phyloP scores from a whole-genome alignment of 2,113 vertebrate genomes.

The Brachypodius melanocephalos region DNA sequence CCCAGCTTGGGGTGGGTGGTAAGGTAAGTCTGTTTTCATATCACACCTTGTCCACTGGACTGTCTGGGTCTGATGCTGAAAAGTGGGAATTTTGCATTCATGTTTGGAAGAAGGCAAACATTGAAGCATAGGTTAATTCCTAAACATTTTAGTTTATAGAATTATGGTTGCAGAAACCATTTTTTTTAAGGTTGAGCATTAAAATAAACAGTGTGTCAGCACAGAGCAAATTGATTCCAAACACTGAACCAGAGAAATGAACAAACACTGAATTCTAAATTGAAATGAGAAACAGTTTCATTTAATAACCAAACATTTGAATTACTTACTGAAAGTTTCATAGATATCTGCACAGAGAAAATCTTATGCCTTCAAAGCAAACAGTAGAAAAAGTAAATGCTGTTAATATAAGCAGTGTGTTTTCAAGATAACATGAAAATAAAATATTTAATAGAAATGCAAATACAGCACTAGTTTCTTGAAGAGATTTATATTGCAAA shows the following conservation, averaged over 20 bases:
- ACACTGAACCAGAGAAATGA: background rate
- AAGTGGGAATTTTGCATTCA: background rate
- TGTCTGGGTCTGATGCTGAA: background rate
- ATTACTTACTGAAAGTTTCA: background rate
- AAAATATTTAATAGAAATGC: slow-evolving; percentile 60
- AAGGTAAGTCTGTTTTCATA: background rate
- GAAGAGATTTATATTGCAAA: slow-evolving; percentile 51
- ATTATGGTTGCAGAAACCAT: background rate
- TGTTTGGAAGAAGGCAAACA: background rate
- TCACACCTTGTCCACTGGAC: background rate
- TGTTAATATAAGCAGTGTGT: slow-evolving; percentile 1
- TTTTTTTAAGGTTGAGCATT: background rate
- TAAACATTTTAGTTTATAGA: background rate
- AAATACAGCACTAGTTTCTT: slow-evolving; percentile 40
- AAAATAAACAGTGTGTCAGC: background rate
- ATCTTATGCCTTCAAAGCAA: slow-evolving; percentile 17
- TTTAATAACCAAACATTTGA: background rate
- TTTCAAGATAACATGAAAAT: slow-evolving; percentile 56
- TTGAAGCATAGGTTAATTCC: background rate
- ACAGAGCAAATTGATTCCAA: background rate
- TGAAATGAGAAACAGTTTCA: background rate
- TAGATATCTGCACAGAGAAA: background rate
- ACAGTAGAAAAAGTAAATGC: background rate
- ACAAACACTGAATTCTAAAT: background rate
- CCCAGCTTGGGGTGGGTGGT: background rate